Base-by-base conservation (phyloP, 2,888 invertebrate species). In the Drosophila mayaguana region DNA sequence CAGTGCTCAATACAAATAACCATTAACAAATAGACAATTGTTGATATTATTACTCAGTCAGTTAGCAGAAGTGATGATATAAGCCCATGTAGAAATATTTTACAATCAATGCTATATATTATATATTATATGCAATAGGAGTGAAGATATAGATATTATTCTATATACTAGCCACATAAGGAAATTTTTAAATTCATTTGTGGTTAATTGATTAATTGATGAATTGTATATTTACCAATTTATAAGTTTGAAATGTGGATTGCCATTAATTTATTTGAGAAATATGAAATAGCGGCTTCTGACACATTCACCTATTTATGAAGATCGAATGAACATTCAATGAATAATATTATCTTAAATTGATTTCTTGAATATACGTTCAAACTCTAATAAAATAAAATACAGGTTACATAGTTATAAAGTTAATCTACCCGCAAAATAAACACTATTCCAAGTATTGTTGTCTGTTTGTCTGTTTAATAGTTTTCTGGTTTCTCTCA, bases 1-100 rank as follows among this genome's bases (percentile, higher is more conserved):
- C 25, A 20, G 32, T 66, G 34, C 46, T 53, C 53, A 48, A n/a
- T 45, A 18, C 20, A 38, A 34, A 70, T 56, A 14, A 18, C 18
- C 11, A n/a, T 25, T 18, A 28, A 46, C 36, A 46, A 16, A 51
- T 32, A 53, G 57, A 59, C 62, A 66, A 36, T 68, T 40, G 32
- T 53, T 28, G 46, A 34, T 48, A 59, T 46, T 56, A 69, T 63
- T 56, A 69, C 34, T 56, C 38, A 60, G 40, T 20, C 28, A 18
- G 2, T 53, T 38, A 16, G 36, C 36, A 36, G 36, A 53, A 11
- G 9, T 16, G 18, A 32, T 32, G 28, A 32, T 18, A 48, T 18
- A 32, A 28, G 28, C 18, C 48, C 18, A 48, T 22, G 36, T 36
- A 5, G 16, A 53, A 53, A 2, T 36, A 5, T 22, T 22, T 11